Evolutionary conservation across 2,888 invertebrate species (phyloP).

Genomic region (Tanytarsus gracilentus): DNA sequence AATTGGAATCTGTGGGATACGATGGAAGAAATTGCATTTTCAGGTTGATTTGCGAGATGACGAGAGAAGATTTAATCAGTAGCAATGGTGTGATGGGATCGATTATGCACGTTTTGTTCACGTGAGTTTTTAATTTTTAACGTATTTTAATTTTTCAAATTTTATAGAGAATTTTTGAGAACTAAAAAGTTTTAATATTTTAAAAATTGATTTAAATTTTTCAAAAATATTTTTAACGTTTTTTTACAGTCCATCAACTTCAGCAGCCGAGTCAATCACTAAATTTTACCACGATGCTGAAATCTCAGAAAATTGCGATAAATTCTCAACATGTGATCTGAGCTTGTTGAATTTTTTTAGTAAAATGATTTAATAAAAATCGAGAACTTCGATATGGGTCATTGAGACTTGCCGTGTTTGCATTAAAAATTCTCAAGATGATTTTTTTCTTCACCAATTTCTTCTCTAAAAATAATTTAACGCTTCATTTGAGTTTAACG

Average conservation of each 20-base stretch:
- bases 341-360: neutral
- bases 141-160: conserved; percentile 8
- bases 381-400: neutral
- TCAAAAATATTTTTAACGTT: neutral
- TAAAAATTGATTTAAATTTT: neutral
- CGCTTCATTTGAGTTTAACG: neutral
- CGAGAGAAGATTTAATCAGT: conserved; percentile 45
- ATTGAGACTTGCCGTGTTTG: neutral
- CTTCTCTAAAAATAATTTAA: neutral
- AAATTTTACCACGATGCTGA: neutral
- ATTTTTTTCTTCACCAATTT: too few species aligned
- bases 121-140: conserved; percentile 47
- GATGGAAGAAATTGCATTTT: conserved; percentile 53
- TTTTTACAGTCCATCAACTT: conserved; percentile 51
- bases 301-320: neutral
- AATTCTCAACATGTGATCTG: neutral
- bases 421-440: neutral
- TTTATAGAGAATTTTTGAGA: neutral
- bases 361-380: neutral
- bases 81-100: conserved; percentile 59
- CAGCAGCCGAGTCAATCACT: conserved; percentile 33
- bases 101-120: conserved; percentile 56
- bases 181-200: neutral
- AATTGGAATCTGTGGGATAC: conserved; percentile 43
- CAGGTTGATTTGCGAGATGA: conserved; percentile 57